These are phyloP conservation scores for Mormyrops attenuatus DNA, from an alignment of 2,797 vertebrate genomes.

Conservation along the genomic window DNA sequence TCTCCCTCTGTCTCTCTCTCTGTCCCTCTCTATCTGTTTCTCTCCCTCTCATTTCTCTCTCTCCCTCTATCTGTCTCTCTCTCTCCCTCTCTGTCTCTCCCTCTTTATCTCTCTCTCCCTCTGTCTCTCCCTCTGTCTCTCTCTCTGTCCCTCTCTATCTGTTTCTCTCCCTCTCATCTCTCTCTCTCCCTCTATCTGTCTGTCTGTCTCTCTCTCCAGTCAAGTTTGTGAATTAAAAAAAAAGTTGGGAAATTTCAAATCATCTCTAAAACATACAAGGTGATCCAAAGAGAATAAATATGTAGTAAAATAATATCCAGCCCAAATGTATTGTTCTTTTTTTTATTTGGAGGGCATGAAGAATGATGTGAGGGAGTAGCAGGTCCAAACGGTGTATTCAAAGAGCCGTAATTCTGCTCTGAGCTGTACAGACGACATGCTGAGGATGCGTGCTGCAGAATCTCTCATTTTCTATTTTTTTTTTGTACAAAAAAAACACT, in stretches of 20 bases:
- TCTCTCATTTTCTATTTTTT: conserved; percentile 29
- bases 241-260: not conserved
- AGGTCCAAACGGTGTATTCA: not conserved
- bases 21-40: not conserved
- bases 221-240: not conserved
- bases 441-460: not conserved
- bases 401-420: not conserved
- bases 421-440: not conserved
- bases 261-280: not conserved
- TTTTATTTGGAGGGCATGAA: not conserved
- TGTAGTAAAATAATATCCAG: not conserved
- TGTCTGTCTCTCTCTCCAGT: not conserved
- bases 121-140: no score
- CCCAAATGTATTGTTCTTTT: not conserved
- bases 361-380: not conserved
- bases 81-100: not conserved
- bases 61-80: not conserved
- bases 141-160: not conserved
- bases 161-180: not conserved
- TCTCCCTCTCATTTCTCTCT: not conserved
- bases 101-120: not conserved
- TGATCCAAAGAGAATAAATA: not conserved
- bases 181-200: no score
- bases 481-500: conserved; percentile 42
- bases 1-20: no score